Base-by-base conservation (phyloP, 2,797 vertebrate genomes). In the Gymnothorax javanicus region DNA sequence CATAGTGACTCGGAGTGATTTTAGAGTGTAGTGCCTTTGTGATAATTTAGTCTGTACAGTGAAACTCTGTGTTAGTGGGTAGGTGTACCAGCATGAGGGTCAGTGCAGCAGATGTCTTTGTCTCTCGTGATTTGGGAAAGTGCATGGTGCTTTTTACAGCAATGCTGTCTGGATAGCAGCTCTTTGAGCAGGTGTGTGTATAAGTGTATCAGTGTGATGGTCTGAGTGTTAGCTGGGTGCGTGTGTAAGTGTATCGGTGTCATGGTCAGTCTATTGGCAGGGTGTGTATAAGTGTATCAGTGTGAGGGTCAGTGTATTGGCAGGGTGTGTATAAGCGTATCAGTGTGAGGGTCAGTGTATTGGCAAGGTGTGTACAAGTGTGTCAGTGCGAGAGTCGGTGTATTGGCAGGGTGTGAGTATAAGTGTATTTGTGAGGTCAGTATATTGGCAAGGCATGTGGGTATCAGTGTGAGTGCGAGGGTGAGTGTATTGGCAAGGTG, bases 401-500 rank as follows among this genome's bases (percentile, higher is more conserved):
- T 75, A 27, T 23, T 43, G 2, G 33, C 33, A 43, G 33, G 33
- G 33, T 43, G 33, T 1, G 33, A 43, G 33, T 43, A 43, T 43
- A 43, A 43, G 1, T 43, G 33, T 43, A 43, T 43, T 4, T 17
- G 2, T 23, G 27, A 20, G 60, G 60, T 62, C 13, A 20, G 60
- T 62, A 20, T 15, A 62, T 15, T 20, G 4, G 60, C 13, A 15
- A 20, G 67, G 67, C 27, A 25, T 11, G n/a, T 71, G 67, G 8
- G 8, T 71, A 43, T 82, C 33, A 43, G 82, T 85, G 67, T 27
- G 67, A 12, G 4, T 71, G n/a, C 1, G 71, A 15, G 25, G 84
- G 43, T 83, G 62, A 83, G 73, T 71, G 85, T 56, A 43, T 9
- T 50, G 52, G 69, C 84, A 71, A 33, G 84, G 69, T 85, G 33